These are phyloP conservation scores for Mormyrops boulengeri DNA, from an alignment of 2,797 vertebrate genomes.

Conservation along the genomic window DNA sequence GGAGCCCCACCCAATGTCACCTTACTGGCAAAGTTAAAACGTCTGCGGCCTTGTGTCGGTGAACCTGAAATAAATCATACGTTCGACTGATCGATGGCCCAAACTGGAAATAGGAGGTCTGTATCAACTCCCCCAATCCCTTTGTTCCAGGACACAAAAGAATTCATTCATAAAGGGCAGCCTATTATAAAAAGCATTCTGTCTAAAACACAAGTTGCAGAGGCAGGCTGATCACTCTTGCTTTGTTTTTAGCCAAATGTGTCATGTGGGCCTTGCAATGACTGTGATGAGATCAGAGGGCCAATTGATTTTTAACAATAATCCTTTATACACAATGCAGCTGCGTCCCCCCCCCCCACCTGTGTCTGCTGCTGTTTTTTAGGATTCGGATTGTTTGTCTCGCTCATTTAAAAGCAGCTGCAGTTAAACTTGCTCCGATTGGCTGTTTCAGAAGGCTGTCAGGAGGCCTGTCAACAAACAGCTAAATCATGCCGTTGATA, in stretches of 20 bases:
- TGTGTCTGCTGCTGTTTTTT: neutral
- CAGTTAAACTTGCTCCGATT: neutral
- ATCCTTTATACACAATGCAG: neutral
- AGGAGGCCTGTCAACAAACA: neutral
- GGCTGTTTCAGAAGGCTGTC: neutral
- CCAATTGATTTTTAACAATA: neutral
- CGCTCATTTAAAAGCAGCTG: neutral
- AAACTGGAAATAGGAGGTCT: neutral
- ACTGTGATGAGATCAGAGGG: neutral
- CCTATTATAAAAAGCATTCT: neutral
- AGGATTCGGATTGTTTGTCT: neutral
- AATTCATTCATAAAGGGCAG: neutral
- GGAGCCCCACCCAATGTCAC: neutral
- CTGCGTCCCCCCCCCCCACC: neutral
- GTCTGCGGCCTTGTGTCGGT: neutral
- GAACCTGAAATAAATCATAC: conserved; percentile 6
- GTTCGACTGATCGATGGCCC: neutral
- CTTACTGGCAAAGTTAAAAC: neutral
- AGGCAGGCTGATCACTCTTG: neutral
- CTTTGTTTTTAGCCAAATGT: neutral
- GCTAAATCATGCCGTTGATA: neutral
- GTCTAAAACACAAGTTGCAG: neutral
- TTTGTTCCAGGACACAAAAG: neutral
- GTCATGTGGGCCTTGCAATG: neutral
- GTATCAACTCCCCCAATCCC: neutral